A percentile compares a stretch with the other conserved stretches of the same genome.
These are phyloP conservation scores for Timema podura DNA, from an alignment of 2,888 invertebrate genomes.

Conservation along the genomic window DNA sequence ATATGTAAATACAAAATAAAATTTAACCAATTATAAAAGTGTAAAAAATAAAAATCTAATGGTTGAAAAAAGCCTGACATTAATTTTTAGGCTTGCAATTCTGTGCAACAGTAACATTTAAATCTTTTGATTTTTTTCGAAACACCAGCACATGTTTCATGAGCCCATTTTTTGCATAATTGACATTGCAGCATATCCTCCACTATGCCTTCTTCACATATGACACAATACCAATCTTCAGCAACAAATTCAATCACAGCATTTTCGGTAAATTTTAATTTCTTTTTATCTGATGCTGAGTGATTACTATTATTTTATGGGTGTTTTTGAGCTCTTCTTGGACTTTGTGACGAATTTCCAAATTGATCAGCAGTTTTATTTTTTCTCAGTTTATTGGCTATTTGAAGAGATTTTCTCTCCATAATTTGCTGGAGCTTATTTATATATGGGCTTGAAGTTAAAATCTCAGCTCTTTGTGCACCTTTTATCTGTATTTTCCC, in stretches of 20 bases:
- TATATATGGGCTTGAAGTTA: slow-evolving; percentile 9
- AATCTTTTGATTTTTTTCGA: not conserved
- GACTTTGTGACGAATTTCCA: not conserved
- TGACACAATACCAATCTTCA: not conserved
- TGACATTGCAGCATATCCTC: slow-evolving; percentile 11
- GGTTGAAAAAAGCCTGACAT: not conserved
- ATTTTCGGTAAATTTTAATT: no score
- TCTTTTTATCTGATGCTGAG: not conserved
- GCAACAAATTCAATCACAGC: not conserved
- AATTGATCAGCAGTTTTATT: not conserved
- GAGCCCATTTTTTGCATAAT: slow-evolving; percentile 12
- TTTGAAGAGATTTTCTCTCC: not conserved
- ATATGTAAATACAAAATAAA: not conserved
- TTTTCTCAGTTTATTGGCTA: not conserved
- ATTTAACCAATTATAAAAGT: not conserved
- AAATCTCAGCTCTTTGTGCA: slow-evolving; percentile 1
- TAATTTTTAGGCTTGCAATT: not conserved
- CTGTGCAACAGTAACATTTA: not conserved
- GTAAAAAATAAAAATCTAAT: not conserved
- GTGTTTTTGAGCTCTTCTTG: not conserved
- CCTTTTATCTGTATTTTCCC: not conserved
- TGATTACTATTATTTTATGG: not conserved
- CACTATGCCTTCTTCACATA: slow-evolving; percentile 3
- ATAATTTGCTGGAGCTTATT: not conserved
- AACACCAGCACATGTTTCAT: slow-evolving; percentile 14